Base-by-base conservation (phyloP, 2,113 vertebrate species). In the Brachyhypopomus gauderio region DNA sequence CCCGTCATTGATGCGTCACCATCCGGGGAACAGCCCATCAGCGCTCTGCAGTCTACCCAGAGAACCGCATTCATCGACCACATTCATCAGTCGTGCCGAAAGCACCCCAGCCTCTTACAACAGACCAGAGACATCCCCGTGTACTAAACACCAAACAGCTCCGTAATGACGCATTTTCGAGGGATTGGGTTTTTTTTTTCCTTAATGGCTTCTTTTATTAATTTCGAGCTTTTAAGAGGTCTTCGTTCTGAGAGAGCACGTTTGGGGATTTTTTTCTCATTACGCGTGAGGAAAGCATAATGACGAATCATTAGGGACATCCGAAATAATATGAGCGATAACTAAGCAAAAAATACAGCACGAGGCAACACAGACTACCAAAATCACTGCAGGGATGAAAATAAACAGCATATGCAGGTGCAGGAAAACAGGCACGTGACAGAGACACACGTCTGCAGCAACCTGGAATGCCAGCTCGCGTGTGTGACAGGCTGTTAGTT, bases 1-100 rank as follows among this genome's bases (percentile, higher is more conserved):
- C 8, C 12, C 45, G 12, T 52, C 45, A 52, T 11, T 52, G 45
- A 83, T 91, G 90, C 92, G 89, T 91, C 91, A 92, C 88, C 86
- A 77, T 79, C 77, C n/a, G 38, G 70, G 78, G 78, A 85, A 84
- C 80, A 79, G 71, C 73, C 83, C 76, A 69, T 66, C 83, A 78
- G 63, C 45, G 45, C 84, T 52, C 79, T 80, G 88, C 87, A 89
- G 90, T 88, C 86, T 75, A 87, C 85, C 84, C 84, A 77, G 77
- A 79, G 84, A 84, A 52, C 86, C 55, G 88, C 91, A 91, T 83
- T 86, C 38, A 58, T 71, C 63, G 79, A 88, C 85, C 83, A 83
- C 86, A 73, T 72, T 79, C 74, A 78, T 85, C 84, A 74, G 84
- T 83, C 86, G 67, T 86, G 86, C 82, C 84, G 89, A 80, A 74